Conservation (phyloP, 2,797 vertebrate genomes). For the Eulemur albifrons region DNA sequence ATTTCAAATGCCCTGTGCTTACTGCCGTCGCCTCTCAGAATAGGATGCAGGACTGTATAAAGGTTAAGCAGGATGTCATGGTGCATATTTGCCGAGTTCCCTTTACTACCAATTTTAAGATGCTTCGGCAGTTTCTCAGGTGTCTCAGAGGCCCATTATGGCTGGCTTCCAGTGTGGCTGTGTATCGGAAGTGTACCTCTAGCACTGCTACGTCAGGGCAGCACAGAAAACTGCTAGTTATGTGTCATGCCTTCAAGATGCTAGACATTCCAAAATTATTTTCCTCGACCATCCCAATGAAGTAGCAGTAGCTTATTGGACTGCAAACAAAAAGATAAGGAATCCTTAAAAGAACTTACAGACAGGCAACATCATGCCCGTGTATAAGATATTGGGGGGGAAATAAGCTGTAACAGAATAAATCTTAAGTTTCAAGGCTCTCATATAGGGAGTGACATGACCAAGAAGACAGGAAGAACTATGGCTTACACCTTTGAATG, state of each 20-base stretch:
- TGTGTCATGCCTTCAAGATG: background rate
- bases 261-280: background rate
- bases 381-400: background rate
- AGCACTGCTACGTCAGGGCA: background rate
- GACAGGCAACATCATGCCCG: background rate
- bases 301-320: background rate
- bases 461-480: background rate
- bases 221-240: background rate
- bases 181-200: rapidly evolving
- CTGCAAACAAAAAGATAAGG: background rate
- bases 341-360: background rate
- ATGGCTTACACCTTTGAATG: background rate
- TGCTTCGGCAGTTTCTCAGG: background rate
- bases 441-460: background rate
- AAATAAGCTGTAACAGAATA: background rate
- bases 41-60: background rate
- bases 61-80: background rate
- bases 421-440: background rate
- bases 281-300: background rate
- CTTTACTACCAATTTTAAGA: background rate
- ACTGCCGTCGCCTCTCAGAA: background rate
- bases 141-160: background rate
- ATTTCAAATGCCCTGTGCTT: background rate
- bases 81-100: background rate
- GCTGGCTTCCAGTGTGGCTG: background rate